These are phyloP conservation scores for Muscina levida DNA, from an alignment of 2,888 invertebrate genomes.

Conservation along the genomic window DNA sequence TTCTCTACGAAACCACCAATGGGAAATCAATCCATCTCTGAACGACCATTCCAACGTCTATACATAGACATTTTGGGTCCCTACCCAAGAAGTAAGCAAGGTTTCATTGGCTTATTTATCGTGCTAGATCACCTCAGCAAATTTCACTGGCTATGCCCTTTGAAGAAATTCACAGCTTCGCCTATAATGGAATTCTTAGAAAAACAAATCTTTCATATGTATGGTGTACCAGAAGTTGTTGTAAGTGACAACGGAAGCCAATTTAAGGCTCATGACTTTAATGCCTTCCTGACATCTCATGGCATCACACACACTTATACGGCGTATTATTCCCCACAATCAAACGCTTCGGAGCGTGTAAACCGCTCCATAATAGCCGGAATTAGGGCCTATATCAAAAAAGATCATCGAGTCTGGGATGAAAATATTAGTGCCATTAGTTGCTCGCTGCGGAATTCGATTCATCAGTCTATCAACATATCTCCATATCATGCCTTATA, in stretches of 20 bases:
- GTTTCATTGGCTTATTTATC: neutral
- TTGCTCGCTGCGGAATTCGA: no score
- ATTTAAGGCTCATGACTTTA: no score
- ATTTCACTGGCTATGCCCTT: no score
- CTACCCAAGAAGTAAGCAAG: conserved; percentile 5
- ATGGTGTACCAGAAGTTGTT: neutral
- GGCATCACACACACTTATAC: no score
- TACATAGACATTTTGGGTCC: neutral
- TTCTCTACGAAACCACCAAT: conserved; percentile 2
- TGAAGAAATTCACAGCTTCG: neutral
- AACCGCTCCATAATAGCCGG: neutral
- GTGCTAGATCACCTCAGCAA: neutral
- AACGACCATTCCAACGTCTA: conserved; percentile 9
- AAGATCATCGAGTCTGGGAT: neutral
- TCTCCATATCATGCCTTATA: conserved; percentile 1
- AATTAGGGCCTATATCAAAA: neutral
- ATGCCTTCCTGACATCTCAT: neutral
- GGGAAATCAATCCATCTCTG: neutral
- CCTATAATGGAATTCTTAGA: neutral
- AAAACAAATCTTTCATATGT: neutral
- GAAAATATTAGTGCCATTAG: no score
- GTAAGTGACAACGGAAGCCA: no score
- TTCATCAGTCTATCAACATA: neutral
- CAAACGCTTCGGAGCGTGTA: no score
- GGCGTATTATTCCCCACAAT: neutral